Conservation (phyloP, 1,140 invertebrate species). For the Fopius arisanus region DNA sequence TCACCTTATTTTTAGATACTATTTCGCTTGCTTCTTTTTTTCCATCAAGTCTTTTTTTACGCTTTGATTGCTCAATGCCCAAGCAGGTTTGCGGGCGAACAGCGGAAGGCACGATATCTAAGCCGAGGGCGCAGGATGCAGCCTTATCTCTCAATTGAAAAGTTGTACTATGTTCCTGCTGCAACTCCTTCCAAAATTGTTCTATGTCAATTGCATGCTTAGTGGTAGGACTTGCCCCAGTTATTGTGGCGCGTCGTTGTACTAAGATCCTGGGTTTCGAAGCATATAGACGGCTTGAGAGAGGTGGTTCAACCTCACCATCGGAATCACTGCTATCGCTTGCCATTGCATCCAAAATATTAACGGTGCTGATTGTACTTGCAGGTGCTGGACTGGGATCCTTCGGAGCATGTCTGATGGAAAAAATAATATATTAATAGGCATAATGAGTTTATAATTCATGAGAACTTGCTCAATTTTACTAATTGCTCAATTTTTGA, state of each 20-base stretch:
- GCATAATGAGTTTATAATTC: too few species aligned
- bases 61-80: conserved; percentile 60
- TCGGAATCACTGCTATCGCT: conserved; percentile 60
- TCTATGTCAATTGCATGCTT: conserved; percentile 74
- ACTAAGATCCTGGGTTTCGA: conserved; percentile 78
- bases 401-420: conserved; percentile 48
- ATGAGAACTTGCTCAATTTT: too few species aligned
- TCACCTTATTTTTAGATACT: conserved; percentile 56
- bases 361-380: conserved; percentile 53
- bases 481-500: too few species aligned
- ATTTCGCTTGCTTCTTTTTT: conserved; percentile 40
- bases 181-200: conserved; percentile 75
- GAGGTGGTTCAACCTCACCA: conserved; percentile 53
- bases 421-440: too few species aligned
- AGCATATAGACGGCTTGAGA: conserved; percentile 71
- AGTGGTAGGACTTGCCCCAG: conserved; percentile 79
- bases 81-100: conserved; percentile 73
- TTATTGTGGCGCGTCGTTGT: conserved; percentile 86
- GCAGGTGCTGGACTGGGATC: conserved; percentile 55
- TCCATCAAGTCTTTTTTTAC: conserved; percentile 45
- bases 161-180: conserved; percentile 65
- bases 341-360: conserved; percentile 53
- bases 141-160: conserved; percentile 71
- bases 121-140: conserved; percentile 75
- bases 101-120: conserved; percentile 68